Evolutionary conservation across 1,140 invertebrate genomes (phyloP).

Genomic region (Vanessa atalanta): DNA sequence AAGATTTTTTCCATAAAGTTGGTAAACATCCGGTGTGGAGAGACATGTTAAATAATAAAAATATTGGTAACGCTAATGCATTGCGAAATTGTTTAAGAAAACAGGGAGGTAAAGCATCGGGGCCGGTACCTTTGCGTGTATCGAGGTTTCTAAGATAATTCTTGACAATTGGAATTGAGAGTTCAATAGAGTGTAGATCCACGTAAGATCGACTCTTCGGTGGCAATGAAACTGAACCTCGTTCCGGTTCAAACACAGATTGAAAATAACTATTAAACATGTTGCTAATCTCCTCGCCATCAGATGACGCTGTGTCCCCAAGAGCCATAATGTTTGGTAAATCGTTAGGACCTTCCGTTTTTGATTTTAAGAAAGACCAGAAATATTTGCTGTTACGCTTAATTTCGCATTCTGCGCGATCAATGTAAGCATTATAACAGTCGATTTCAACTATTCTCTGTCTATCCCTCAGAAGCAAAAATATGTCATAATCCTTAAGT

Average conservation of each 20-base stretch:
- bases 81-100: no score
- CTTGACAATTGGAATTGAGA: not conserved
- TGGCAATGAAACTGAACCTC: not conserved
- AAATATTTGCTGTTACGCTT: not conserved
- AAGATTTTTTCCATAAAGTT: no score
- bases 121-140: no score
- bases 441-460: not conserved
- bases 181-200: not conserved
- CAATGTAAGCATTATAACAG: constrained; percentile 7
- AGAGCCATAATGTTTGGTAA: not conserved
- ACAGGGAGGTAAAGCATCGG: no score
- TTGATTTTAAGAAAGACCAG: not conserved
- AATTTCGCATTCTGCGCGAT: not conserved
- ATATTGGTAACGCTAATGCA: no score
- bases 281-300: not conserved
- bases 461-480: not conserved
- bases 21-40: no score
- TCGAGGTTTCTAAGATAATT: no score
- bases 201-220: not conserved
- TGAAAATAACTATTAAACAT: not conserved
- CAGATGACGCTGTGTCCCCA: not conserved
- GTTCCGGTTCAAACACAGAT: not conserved
- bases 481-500: not conserved
- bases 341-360: not conserved
- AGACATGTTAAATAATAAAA: no score